Evolutionary conservation across 1,140 invertebrate genomes (phyloP).

Genomic region (Saccostrea cuccullata): DNA sequence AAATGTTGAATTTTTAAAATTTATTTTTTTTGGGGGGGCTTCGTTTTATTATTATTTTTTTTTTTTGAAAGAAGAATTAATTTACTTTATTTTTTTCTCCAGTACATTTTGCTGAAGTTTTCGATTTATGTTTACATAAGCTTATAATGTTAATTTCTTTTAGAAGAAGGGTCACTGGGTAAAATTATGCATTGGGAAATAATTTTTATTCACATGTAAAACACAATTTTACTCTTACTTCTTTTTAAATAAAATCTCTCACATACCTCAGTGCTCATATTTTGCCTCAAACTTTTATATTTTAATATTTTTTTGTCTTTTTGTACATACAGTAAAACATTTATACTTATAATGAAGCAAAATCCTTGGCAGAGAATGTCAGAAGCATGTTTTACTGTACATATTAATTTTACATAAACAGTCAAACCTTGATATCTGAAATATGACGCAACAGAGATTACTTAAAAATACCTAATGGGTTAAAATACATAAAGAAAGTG

Average conservation of each 20-base stretch:
- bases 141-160: neutral
- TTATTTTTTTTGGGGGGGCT: too few species aligned
- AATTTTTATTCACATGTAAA: neutral
- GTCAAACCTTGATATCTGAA: too few species aligned
- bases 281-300: neutral
- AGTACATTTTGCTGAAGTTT: neutral
- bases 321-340: neutral
- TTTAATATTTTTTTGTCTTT: neutral
- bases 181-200: neutral
- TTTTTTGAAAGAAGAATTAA: neutral
- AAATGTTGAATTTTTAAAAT: neutral
- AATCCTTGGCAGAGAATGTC: too few species aligned
- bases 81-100: neutral
- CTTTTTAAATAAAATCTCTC: neutral
- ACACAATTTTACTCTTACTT: neutral
- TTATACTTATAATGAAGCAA: too few species aligned
- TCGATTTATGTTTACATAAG: neutral
- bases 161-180: too few species aligned
- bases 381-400: too few species aligned
- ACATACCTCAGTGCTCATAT: neutral
- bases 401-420: too few species aligned
- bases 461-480: too few species aligned
- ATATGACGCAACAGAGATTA: too few species aligned
- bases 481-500: too few species aligned
- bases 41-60: too few species aligned